Evolutionary conservation across 2,797 vertebrate genomes (phyloP).

Genomic region (Tamandua tetradactyla): DNA sequence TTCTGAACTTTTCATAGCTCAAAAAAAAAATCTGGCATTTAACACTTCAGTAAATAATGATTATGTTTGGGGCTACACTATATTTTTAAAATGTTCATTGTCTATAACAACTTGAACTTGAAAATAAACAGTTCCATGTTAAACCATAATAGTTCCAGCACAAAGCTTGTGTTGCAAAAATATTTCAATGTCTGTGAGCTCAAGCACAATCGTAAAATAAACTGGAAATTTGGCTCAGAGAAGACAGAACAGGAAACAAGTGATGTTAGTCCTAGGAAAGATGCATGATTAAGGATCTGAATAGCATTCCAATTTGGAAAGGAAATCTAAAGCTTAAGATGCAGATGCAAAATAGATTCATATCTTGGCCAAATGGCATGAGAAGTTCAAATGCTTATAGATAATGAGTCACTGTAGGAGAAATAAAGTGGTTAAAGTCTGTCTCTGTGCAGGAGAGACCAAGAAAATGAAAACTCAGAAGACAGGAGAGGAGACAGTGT

Average conservation of each 20-base stretch:
- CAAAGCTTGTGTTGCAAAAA: conserved; percentile 42
- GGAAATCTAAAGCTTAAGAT: conserved; percentile 27
- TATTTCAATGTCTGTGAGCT: conserved; percentile 41
- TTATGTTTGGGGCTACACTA: not conserved
- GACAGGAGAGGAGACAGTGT: not conserved
- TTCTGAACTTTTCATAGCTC: not conserved
- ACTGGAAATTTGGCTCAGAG: conserved; percentile 47
- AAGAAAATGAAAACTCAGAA: conserved; percentile 30
- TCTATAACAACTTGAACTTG: conserved; percentile 50
- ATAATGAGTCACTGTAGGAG: conserved; percentile 6
- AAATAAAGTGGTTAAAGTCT: not conserved
- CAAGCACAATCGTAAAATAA: conserved; percentile 63
- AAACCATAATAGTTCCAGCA: conserved; percentile 18
- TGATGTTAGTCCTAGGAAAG: not conserved
- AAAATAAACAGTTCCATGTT: conserved; percentile 51
- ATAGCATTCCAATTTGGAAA: conserved; percentile 46
- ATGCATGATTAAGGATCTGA: conserved; percentile 21
- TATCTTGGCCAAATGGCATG: conserved; percentile 24
- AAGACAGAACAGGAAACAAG: conserved; percentile 65
- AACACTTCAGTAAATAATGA: not conserved
- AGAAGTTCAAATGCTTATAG: conserved; percentile 47
- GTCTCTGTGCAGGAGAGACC: not conserved
- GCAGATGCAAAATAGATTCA: conserved; percentile 53
- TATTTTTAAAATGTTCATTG: not conserved
- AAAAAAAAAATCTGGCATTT: not conserved